Conservation (phyloP, 2,888 invertebrate genomes). For the Microctonus brassicae region DNA sequence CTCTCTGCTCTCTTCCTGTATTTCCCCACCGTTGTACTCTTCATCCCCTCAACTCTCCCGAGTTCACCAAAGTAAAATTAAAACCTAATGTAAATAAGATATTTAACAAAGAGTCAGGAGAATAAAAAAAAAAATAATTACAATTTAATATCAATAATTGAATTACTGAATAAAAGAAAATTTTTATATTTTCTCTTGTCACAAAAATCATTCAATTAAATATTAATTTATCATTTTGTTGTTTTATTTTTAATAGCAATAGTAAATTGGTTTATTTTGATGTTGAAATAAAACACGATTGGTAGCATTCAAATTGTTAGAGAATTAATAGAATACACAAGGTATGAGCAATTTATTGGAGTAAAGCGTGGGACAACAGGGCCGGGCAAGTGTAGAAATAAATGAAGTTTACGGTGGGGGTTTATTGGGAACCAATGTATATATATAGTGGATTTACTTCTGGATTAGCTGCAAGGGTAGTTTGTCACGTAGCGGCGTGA, state of each 20-base stretch:
- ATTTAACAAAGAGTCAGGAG: not conserved
- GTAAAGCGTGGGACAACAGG: slow-evolving; percentile 13
- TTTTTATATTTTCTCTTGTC: too few relatives aligned
- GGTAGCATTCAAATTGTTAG: not conserved
- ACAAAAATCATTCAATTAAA: too few relatives aligned
- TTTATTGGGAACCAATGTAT: slow-evolving; percentile 50
- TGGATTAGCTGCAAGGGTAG: slow-evolving; percentile 67
- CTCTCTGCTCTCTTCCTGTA: not conserved
- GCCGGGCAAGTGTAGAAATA: slow-evolving; percentile 21
- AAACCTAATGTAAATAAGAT: slow-evolving; percentile 49
- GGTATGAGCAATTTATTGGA: not conserved
- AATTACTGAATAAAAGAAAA: not conserved
- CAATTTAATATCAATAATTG: not conserved
- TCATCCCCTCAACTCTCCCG: slow-evolving; percentile 20
- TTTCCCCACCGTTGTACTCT: slow-evolving; percentile 26
- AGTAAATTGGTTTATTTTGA: slow-evolving; percentile 4
- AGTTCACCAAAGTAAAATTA: slow-evolving; percentile 57
- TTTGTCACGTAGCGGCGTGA: slow-evolving; percentile 69
- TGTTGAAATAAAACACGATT: not conserved
- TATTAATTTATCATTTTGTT: not conserved
- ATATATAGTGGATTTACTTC: slow-evolving; percentile 43
- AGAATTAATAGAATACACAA: not conserved
- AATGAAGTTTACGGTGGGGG: slow-evolving; percentile 39
- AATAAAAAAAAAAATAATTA: not conserved
- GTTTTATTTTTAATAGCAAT: not conserved